phyloP scores from a whole-genome alignment of 92 coral and sea anemone species.

The Bergia sp. region DNA sequence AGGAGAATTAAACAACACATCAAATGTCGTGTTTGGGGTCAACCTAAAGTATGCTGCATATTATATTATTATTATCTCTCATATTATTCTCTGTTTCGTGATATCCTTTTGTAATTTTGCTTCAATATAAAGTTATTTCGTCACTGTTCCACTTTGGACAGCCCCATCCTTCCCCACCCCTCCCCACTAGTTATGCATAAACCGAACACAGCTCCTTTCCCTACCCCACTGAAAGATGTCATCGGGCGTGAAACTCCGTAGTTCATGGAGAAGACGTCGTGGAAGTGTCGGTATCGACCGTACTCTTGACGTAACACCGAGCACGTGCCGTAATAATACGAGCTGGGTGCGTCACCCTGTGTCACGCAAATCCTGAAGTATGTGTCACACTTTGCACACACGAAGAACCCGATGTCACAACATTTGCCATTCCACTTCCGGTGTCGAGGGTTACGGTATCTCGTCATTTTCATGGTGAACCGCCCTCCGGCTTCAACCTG shows the following conservation, averaged over 20 bases:
- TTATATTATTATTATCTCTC: too few relatives aligned
- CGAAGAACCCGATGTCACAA: slow-evolving; percentile 57
- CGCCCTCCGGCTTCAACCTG: slow-evolving; percentile 58
- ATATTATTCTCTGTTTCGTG: too few relatives aligned
- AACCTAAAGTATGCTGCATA: too few relatives aligned
- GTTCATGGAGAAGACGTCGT: slow-evolving; percentile 28
- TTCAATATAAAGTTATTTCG: too few relatives aligned
- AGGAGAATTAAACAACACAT: too few relatives aligned
- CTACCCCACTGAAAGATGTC: neutral
- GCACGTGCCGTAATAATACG: slow-evolving; percentile 18
- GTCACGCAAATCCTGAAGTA: slow-evolving; percentile 71
- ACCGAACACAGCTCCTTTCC: neutral
- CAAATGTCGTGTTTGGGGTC: too few relatives aligned
- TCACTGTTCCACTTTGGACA: too few relatives aligned
- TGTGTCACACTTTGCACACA: slow-evolving; percentile 62
- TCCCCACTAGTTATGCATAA: neutral
- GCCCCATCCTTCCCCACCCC: neutral
- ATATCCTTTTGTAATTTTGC: too few relatives aligned
- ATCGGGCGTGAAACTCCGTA: slow-evolving; percentile 14
- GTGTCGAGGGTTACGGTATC: slow-evolving; percentile 61
- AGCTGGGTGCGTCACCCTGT: neutral
- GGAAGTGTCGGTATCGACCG: slow-evolving; percentile 13
- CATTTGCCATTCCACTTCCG: slow-evolving; percentile 66
- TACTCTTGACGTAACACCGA: slow-evolving; percentile 38
- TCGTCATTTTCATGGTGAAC: slow-evolving; percentile 57